Evolutionary conservation across 2,113 vertebrate species (phyloP).

Genomic region (Pterocles burchelli): DNA sequence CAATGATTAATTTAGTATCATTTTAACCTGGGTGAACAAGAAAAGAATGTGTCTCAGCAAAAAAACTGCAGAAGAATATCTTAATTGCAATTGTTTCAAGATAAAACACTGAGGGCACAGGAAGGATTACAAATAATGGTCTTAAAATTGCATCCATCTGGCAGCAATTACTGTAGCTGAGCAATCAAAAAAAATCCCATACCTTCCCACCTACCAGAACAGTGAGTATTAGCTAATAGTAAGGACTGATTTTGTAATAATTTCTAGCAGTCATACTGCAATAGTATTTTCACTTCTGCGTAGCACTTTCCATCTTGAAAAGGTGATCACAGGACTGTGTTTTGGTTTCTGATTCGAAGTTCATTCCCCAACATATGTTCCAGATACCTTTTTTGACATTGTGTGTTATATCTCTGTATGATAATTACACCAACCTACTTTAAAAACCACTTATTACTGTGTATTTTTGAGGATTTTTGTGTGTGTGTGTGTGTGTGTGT

Average conservation of each 20-base stretch:
- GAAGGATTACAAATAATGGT: constrained; percentile 38
- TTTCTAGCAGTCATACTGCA: not conserved
- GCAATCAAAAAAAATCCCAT: not conserved
- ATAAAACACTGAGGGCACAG: not conserved
- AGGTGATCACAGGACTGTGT: not conserved
- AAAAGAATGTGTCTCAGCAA: constrained; percentile 20
- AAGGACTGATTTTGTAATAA: not conserved
- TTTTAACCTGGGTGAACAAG: not conserved
- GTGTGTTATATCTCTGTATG: not conserved
- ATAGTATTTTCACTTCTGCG: not conserved
- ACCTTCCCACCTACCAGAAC: not conserved
- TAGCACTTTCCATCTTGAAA: not conserved
- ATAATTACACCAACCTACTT: not conserved
- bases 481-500: not conserved
- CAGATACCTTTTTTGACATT: not conserved
- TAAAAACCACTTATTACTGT: not conserved
- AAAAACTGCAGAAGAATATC: constrained; percentile 27
- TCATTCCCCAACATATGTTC: not conserved
- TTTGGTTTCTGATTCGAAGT: not conserved
- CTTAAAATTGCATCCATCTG: constrained; percentile 45
- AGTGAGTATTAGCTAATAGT: not conserved
- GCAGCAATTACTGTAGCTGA: constrained; percentile 26
- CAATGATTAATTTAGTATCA: not conserved
- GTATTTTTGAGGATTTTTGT: not conserved
- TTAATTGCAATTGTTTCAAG: constrained; percentile 41